phyloP scores from a whole-genome alignment of 2,888 invertebrate species.

The Arctia plantaginis region DNA sequence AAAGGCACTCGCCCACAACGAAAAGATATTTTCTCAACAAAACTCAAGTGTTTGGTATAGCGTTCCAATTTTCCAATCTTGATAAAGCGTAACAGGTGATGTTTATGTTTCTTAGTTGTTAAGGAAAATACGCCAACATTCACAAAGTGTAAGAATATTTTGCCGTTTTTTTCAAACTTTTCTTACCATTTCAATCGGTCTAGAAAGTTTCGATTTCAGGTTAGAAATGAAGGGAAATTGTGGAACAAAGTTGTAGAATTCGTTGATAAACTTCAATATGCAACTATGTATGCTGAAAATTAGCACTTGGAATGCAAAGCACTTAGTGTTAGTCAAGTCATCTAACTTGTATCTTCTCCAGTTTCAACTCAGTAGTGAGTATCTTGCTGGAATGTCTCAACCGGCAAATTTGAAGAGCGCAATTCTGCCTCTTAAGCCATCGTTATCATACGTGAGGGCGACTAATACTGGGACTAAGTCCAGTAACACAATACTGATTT shows the following conservation, averaged over 20 bases:
- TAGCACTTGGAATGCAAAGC: no score
- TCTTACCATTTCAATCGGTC: neutral
- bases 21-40: slow-evolving; percentile 30
- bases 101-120: slow-evolving; percentile 27
- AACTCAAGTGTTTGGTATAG: slow-evolving; percentile 36
- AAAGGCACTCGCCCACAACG: slow-evolving; percentile 2
- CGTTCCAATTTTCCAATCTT: slow-evolving; percentile 45
- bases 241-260: neutral
- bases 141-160: slow-evolving; percentile 12
- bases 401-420: no score
- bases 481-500: no score
- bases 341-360: no score
- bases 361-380: no score
- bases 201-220: neutral
- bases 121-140: slow-evolving; percentile 21
- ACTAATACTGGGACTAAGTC: no score
- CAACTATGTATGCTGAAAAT: no score
- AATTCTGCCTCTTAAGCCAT: no score
- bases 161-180: neutral
- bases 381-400: no score
- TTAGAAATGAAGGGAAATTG: neutral
- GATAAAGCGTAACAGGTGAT: slow-evolving; percentile 45
- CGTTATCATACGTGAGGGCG: no score
- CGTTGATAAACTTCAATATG: no score
- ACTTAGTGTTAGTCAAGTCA: no score